Percentiles rank a stretch among this genome's conserved stretches.
Evolutionary conservation across 1,140 invertebrate species (phyloP).

Genomic region (Drosophila virilis): DNA sequence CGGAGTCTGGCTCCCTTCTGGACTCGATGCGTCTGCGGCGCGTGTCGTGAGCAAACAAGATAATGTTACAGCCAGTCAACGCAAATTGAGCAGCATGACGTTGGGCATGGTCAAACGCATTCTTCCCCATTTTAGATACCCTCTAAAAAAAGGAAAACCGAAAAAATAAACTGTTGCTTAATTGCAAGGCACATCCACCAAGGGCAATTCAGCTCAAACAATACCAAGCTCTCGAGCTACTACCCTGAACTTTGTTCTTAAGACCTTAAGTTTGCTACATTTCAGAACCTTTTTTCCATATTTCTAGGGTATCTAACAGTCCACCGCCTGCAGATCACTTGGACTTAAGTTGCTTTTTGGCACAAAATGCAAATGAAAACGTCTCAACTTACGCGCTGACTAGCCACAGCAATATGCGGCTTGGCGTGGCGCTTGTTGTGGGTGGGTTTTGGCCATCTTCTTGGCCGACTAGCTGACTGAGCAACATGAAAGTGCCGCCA

Average conservation of each 20-base stretch:
- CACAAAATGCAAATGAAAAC: slow-evolving; percentile 78
- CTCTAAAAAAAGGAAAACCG: background rate
- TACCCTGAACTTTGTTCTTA: no score
- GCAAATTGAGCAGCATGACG: slow-evolving; percentile 64
- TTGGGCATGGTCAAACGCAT: background rate
- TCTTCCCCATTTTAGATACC: slow-evolving; percentile 1
- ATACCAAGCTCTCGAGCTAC: no score
- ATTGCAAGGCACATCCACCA: background rate
- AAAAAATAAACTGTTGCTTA: background rate
- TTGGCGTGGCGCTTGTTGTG: background rate
- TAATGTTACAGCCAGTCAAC: slow-evolving; percentile 76
- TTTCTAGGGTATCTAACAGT: slow-evolving; percentile 6
- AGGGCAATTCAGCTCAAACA: no score
- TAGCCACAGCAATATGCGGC: slow-evolving; percentile 21
- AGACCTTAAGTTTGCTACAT: no score
- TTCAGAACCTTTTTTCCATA: background rate
- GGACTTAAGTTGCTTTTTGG: slow-evolving; percentile 38
- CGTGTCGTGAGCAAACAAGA: slow-evolving; percentile 81
- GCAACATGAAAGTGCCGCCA: slow-evolving; percentile 37
- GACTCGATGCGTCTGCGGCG: slow-evolving; percentile 32
- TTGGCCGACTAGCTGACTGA: slow-evolving; percentile 8
- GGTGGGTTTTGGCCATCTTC: background rate
- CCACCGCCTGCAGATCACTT: slow-evolving; percentile 11
- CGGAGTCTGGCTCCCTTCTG: slow-evolving; percentile 13
- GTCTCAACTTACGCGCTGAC: slow-evolving; percentile 69